Conservation (phyloP, 2,113 vertebrate genomes). For the Galbula dea region DNA sequence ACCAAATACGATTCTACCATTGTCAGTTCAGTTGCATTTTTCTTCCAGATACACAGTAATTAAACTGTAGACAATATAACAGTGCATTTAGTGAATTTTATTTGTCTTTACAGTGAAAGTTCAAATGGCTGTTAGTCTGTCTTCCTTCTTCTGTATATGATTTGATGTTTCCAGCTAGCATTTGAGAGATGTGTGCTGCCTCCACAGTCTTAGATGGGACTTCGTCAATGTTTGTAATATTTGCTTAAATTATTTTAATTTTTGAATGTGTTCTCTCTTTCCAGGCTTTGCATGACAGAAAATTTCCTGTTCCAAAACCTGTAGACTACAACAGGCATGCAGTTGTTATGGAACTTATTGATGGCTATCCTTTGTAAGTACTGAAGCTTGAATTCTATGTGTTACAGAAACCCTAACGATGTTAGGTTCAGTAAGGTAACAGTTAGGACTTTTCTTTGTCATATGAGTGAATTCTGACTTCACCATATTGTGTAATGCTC, state of each 20-base stretch:
- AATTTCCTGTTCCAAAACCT: conserved; percentile 95
- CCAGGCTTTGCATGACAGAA: conserved; percentile 87
- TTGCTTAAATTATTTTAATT: not conserved
- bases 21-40: not conserved
- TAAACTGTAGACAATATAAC: not conserved
- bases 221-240: not conserved
- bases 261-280: not conserved
- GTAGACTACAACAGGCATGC: conserved; percentile 95
- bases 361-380: conserved; percentile 93
- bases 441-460: not conserved
- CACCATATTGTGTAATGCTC: not conserved
- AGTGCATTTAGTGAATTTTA: not conserved
- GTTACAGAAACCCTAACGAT: not conserved
- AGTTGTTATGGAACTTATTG: conserved; percentile 94
- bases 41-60: not conserved
- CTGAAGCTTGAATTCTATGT: not conserved
- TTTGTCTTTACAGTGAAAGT: not conserved
- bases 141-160: not conserved
- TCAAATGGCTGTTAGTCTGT: not conserved
- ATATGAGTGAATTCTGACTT: not conserved
- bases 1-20: not conserved
- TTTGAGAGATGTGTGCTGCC: not conserved
- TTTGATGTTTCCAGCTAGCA: not conserved
- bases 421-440: not conserved
- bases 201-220: not conserved